These are phyloP conservation scores for Lasioglossum leucozonium DNA, from an alignment of 2,888 invertebrate species.

Conservation along the genomic window DNA sequence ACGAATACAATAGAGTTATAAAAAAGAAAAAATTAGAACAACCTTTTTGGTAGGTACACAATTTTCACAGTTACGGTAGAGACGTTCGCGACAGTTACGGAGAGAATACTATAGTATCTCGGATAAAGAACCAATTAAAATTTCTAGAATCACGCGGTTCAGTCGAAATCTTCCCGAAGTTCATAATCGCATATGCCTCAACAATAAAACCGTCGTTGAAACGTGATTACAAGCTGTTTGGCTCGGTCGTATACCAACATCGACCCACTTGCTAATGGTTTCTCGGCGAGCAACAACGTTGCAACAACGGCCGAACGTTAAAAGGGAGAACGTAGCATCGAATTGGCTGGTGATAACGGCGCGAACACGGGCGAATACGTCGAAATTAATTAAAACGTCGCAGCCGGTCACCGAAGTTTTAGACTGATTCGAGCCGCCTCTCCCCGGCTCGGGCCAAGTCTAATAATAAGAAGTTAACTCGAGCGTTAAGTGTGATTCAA, in stretches of 20 bases:
- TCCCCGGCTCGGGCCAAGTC: constrained; percentile 75
- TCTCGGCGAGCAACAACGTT: constrained; percentile 2
- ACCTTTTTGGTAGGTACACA: too few relatives aligned
- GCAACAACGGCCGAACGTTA: constrained; percentile 55
- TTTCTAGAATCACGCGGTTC: not conserved
- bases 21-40: too few relatives aligned
- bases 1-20: too few relatives aligned
- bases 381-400: constrained; percentile 79
- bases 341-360: constrained; percentile 74
- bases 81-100: too few relatives aligned
- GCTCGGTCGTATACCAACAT: not conserved
- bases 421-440: constrained; percentile 50
- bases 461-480: constrained; percentile 81
- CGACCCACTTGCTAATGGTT: not conserved
- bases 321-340: constrained; percentile 64
- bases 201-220: not conserved
- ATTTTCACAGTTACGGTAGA: too few relatives aligned
- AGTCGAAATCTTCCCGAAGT: not conserved
- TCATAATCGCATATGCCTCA: not conserved
- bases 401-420: constrained; percentile 68
- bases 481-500: constrained; percentile 76
- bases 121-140: not conserved
- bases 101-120: not conserved
- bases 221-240: not conserved
- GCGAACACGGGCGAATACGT: constrained; percentile 29